phyloP scores from a whole-genome alignment of 2,797 vertebrate genomes.

The Champsocephalus esox region DNA sequence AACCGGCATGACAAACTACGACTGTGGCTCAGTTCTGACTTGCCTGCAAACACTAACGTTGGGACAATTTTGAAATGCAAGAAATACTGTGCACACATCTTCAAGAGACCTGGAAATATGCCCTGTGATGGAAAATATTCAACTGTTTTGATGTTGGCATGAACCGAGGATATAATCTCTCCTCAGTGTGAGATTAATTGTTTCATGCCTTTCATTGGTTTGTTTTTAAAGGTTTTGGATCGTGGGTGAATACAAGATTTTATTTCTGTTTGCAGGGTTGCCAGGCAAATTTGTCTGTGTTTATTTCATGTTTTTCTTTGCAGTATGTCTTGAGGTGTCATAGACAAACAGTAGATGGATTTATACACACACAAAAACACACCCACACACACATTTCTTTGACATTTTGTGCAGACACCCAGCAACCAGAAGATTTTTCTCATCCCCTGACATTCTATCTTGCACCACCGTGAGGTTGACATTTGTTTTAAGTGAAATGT shows the following conservation, averaged over 20 bases:
- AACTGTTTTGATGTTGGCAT: slow-evolving; percentile 42
- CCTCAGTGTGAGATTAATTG: slow-evolving; percentile 17
- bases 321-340: slow-evolving; percentile 14
- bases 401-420: background rate
- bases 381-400: background rate
- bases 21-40: slow-evolving; percentile 46
- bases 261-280: slow-evolving; percentile 47
- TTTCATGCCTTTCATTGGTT: slow-evolving; percentile 25
- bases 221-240: slow-evolving; percentile 27
- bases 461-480: background rate
- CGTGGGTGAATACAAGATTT: slow-evolving; percentile 13
- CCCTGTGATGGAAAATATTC: background rate
- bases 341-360: slow-evolving; percentile 1
- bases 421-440: background rate
- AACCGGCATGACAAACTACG: slow-evolving; percentile 52
- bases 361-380: too few species aligned
- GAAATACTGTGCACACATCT: slow-evolving; percentile 52
- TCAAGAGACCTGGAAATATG: slow-evolving; percentile 64
- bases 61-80: slow-evolving; percentile 67
- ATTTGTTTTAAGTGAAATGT: background rate
- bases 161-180: slow-evolving; percentile 54
- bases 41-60: slow-evolving; percentile 29
- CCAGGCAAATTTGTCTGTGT: slow-evolving; percentile 40
- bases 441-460: background rate
- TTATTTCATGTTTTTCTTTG: slow-evolving; percentile 33